Percentiles rank a stretch among this genome's conserved stretches.
Evolutionary conservation across 2,888 invertebrate species (phyloP).

Genomic region (Eupithecia pulchellata): DNA sequence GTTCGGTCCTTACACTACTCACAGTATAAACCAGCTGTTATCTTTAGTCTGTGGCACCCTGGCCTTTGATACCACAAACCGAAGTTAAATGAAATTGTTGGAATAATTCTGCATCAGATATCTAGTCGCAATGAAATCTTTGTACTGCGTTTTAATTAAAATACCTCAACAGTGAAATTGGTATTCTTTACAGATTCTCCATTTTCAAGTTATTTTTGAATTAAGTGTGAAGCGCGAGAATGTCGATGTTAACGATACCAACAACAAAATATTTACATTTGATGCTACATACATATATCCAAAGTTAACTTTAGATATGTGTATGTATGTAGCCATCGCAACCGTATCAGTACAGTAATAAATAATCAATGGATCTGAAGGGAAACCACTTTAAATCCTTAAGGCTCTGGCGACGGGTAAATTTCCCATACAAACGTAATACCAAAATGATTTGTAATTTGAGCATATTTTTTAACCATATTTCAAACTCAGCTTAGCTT

Average conservation of each 20-base stretch:
- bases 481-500: too few species aligned
- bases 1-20: neutral
- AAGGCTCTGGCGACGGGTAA: too few species aligned
- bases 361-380: too few species aligned
- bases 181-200: slow-evolving; percentile 10
- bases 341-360: too few species aligned
- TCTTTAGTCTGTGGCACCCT: slow-evolving; percentile 7
- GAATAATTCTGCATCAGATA: slow-evolving; percentile 37
- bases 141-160: slow-evolving; percentile 31
- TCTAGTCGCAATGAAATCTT: slow-evolving; percentile 33
- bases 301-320: too few species aligned
- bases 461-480: too few species aligned
- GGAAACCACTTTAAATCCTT: too few species aligned
- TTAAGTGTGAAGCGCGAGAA: neutral
- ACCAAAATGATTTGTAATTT: too few species aligned
- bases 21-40: slow-evolving; percentile 9
- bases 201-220: slow-evolving; percentile 4
- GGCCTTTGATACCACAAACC: slow-evolving; percentile 39
- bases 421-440: too few species aligned
- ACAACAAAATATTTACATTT: neutral
- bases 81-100: slow-evolving; percentile 43
- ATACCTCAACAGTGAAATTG: slow-evolving; percentile 25
- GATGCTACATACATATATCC: neutral
- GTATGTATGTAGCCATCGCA: too few species aligned
- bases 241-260: neutral